phyloP scores from a whole-genome alignment of 2,888 invertebrate species.

The Diplazon laetatorius region DNA sequence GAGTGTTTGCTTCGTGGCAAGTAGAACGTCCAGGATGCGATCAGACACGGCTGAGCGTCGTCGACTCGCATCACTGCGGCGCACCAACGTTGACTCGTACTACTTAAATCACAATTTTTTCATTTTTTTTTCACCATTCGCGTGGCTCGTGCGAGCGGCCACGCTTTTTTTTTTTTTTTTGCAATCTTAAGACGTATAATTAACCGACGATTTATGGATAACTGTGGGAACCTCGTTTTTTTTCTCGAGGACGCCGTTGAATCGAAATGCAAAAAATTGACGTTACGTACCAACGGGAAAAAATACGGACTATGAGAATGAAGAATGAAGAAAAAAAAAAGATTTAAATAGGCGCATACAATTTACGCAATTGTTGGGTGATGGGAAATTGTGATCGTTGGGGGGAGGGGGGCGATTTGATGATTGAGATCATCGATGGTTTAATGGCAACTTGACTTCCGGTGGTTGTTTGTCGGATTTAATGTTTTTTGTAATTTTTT shows the following conservation, averaged over 20 bases:
- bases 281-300: conserved; percentile 38
- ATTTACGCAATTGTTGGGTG: no score
- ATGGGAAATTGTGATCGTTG: no score
- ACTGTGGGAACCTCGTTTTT: conserved; percentile 34
- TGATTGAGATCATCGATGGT: no score
- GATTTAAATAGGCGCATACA: no score
- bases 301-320: conserved; percentile 25
- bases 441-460: no score
- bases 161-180: no score
- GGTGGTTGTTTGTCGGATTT: no score
- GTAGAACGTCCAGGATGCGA: conserved; percentile 38
- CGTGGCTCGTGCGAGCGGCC: not conserved
- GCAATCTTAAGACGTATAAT: conserved; percentile 34
- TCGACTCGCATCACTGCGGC: conserved; percentile 54
- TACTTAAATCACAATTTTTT: conserved; percentile 50
- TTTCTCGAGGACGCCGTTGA: conserved; percentile 47
- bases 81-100: conserved; percentile 43
- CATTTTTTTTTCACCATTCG: no score
- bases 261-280: conserved; percentile 12
- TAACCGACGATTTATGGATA: conserved; percentile 1
- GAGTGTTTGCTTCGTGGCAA: conserved; percentile 38
- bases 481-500: no score
- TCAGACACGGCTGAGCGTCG: conserved; percentile 65
- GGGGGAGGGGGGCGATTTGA: no score
- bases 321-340: not conserved